A percentile compares a stretch with the other conserved stretches of the same genome.
These are phyloP conservation scores for Theocolax elegans DNA, from an alignment of 1,140 invertebrate genomes.

Conservation along the genomic window DNA sequence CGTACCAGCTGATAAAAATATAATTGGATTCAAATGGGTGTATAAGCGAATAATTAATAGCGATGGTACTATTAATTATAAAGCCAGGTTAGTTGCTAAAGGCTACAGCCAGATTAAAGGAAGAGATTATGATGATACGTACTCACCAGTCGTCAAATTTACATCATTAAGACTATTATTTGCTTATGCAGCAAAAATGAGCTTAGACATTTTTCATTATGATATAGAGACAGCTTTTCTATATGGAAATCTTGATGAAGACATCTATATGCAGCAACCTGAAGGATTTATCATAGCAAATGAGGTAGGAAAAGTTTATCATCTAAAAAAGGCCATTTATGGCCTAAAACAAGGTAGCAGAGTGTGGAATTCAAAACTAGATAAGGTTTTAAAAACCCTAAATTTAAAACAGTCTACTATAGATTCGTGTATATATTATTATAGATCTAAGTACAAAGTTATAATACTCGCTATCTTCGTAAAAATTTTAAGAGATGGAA, in stretches of 20 bases:
- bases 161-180: constrained; percentile 51
- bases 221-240: constrained; percentile 50
- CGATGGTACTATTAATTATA: no score
- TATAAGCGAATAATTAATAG: no score
- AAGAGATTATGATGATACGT: constrained; percentile 52
- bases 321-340: no score
- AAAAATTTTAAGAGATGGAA: no score
- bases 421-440: neutral
- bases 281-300: constrained; percentile 40
- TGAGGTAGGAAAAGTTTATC: neutral
- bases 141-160: constrained; percentile 45
- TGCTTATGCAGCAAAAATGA: constrained; percentile 19
- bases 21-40: no score
- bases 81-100: constrained; percentile 44
- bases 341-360: constrained; percentile 42
- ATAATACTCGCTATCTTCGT: neutral
- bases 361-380: constrained; percentile 49
- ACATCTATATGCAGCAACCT: constrained; percentile 53
- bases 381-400: constrained; percentile 45
- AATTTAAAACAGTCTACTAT: no score
- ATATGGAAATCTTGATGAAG: constrained; percentile 48
- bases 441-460: neutral
- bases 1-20: no score
- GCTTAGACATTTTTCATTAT: constrained; percentile 42
- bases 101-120: constrained; percentile 47